Base-by-base conservation (phyloP, 2,888 invertebrate genomes). In the Drosophila meridiana region DNA sequence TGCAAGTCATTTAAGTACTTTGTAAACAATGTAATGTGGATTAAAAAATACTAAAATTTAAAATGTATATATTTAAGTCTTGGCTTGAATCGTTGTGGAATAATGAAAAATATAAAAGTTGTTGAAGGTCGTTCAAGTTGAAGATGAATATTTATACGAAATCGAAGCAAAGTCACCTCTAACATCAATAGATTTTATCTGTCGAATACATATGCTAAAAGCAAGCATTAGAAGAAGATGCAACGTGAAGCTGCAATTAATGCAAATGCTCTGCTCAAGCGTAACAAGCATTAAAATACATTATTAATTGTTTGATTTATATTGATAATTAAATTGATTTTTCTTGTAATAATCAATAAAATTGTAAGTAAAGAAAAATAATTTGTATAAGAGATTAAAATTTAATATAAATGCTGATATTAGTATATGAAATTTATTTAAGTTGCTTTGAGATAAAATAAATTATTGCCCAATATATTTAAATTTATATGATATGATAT, bases 261-360 rank as follows among this genome's bases (percentile, higher is more conserved):
- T 81, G 76, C 65, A 70, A 78, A 69, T 78, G 48, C 62, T 42
- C 13, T 50, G 40, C 36, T 53, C 30, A 64, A 50, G 45, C 56
- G 66, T 61, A 42, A 26, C 50, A 26, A 60, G 69, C 66, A 69
- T 70, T 82, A 66, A 62, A 59, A 71, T 76, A 69, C 65, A 64
- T 74, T 80, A 80, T 70, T 78, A 73, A 82, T 78, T 80, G 76
- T 73, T 88, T 78, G 76, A 73, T 69, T 78, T 74, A 55, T 47
- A 63, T 57, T 69, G 59, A 76, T 60, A 45, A 45, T 48, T n/a
- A 32, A 40, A 20, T 36, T n/a, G 9, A 62, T 48, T 58, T 65
- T 61, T 68, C 61, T 69, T 82, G 55, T 61, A 71, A 78, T 82
- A 65, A 77, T 61, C 61, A 40, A 1, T 53, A 13, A 14, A 53